Base-by-base conservation (phyloP, 2,797 vertebrate genomes). In the Halcyon smyrnensis region DNA sequence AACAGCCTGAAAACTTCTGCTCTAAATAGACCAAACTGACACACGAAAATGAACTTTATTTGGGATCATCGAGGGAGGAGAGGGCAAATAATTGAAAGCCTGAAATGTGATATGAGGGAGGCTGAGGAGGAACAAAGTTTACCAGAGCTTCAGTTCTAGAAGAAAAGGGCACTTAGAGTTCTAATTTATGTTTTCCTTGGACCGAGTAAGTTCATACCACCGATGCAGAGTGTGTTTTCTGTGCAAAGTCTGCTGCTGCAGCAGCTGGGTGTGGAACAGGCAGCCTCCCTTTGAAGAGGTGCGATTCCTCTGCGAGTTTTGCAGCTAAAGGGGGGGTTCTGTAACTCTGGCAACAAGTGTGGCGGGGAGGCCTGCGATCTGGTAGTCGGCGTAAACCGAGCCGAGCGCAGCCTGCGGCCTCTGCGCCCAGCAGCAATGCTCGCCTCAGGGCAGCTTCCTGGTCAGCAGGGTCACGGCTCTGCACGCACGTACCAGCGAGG, bases 361-460 rank as follows among this genome's bases (percentile, higher is more conserved):
- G 0, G 54, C 54, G 39, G 30, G 20, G 23, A 48, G 67, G 18
- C 11, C 60, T 46, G 0, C 8, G 25, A 37, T 51, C 50, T 68
- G 19, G 6, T 64, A 37, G 62, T 8, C 23, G 50, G 19, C 32
- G 4, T 13, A 48, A 76, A 8, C 15, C 0, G 0, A 15, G 50
- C 11, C 28, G 43, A 68, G 41, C 9, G 27, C 46, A 56, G 53
- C 51, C 54, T 60, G 60, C 1, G 10, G 50, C 46, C 17, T 37
- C 43, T 0, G 1, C 17, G 8, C 4, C 18, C 0, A 0, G 51
- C 39, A 48, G 57, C 1, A 4, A 12, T 11, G 0, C 39, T 84
- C 1, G 2, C 34, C 53, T 7, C 7, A 4, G 9, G 21, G 63
- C 64, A 28, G 32, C 39, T 60, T 25, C 69, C 62, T 12, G 12